phyloP scores from a whole-genome alignment of 2,888 invertebrate species.

The Yponomeuta evonymella region DNA sequence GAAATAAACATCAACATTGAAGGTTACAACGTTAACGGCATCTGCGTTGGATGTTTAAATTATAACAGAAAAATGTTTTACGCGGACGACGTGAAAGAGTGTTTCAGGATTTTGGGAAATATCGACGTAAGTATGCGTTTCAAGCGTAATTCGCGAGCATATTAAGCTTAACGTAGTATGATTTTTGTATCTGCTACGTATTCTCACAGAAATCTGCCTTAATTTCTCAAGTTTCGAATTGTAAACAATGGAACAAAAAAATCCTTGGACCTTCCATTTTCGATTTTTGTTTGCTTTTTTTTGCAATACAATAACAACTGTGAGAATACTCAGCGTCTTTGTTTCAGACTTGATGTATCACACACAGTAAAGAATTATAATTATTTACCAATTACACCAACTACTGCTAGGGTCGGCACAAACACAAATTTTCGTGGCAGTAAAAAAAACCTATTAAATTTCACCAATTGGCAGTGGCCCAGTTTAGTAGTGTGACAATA shows the following conservation, averaged over 20 bases:
- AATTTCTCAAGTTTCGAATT: slow-evolving; percentile 21
- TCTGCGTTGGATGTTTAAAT: slow-evolving; percentile 66
- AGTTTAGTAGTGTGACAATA: too few relatives aligned
- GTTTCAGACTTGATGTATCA: too few relatives aligned
- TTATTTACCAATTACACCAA: too few relatives aligned
- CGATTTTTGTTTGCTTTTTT: slow-evolving; percentile 16
- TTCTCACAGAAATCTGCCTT: neutral
- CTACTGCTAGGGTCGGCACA: too few relatives aligned
- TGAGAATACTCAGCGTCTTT: neutral
- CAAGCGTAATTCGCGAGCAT: neutral
- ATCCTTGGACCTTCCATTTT: slow-evolving; percentile 52
- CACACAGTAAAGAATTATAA: too few relatives aligned
- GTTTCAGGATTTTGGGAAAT: slow-evolving; percentile 50
- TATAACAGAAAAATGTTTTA: slow-evolving; percentile 63
- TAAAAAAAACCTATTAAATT: too few relatives aligned
- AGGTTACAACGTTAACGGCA: slow-evolving; percentile 67
- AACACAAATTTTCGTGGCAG: too few relatives aligned
- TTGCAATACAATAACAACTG: neutral
- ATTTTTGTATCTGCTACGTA: neutral
- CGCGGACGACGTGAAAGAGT: slow-evolving; percentile 43
- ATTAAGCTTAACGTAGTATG: neutral
- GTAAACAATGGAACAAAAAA: slow-evolving; percentile 56
- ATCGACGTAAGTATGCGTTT: slow-evolving; percentile 53
- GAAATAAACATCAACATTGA: slow-evolving; percentile 70
- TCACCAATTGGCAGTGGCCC: too few relatives aligned